These are phyloP conservation scores for Gerosis bhagava DNA, from an alignment of 2,888 invertebrate genomes.

Conservation along the genomic window DNA sequence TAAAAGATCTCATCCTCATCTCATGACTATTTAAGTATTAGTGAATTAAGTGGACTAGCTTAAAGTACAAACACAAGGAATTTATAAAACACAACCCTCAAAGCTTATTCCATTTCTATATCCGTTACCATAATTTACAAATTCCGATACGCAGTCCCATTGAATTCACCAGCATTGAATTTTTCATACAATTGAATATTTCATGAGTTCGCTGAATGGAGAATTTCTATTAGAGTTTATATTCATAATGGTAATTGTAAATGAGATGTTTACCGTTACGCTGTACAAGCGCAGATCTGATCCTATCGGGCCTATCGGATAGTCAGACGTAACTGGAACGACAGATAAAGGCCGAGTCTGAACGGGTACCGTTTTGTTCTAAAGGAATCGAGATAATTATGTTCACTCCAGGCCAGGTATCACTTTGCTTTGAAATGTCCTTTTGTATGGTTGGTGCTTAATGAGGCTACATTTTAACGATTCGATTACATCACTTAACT, in stretches of 20 bases:
- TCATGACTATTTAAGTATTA: too few species aligned
- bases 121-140: constrained; percentile 11
- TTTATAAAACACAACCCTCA: too few species aligned
- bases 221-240: constrained; percentile 17
- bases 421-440: constrained; percentile 19
- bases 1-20: too few species aligned
- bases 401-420: constrained; percentile 29
- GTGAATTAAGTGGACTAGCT: too few species aligned
- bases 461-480: not conserved
- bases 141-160: constrained; percentile 21
- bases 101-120: constrained; percentile 20
- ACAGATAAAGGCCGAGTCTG: constrained; percentile 40
- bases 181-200: constrained; percentile 33
- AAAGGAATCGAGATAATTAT: constrained; percentile 27
- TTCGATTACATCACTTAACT: too few species aligned
- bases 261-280: constrained; percentile 39
- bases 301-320: constrained; percentile 42
- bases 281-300: constrained; percentile 13
- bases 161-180: constrained; percentile 27
- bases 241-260: constrained; percentile 39
- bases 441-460: not conserved
- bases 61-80: too few species aligned
- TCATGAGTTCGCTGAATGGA: constrained; percentile 30
- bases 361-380: constrained; percentile 41
- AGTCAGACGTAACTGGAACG: constrained; percentile 48